Evolutionary conservation across 2,888 invertebrate species (phyloP).

Genomic region (Ophion ventricosus): DNA sequence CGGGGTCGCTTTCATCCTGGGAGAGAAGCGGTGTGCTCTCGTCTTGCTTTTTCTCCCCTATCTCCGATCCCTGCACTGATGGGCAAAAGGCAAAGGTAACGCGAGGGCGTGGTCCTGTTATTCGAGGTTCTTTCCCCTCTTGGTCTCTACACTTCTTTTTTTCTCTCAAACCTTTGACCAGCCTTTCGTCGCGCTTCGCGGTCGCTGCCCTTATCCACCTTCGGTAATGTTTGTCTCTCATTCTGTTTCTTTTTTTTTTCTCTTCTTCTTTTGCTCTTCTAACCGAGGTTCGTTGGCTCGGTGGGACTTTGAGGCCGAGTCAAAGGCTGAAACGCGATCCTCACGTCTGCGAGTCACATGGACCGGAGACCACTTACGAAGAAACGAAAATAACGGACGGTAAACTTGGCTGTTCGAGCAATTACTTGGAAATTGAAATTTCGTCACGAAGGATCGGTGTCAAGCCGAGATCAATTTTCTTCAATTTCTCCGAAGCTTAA

Average conservation of each 20-base stretch:
- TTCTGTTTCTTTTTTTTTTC: constrained; percentile 36
- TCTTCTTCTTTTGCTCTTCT: constrained; percentile 25
- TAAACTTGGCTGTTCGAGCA: background rate
- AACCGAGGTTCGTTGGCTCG: constrained; percentile 7
- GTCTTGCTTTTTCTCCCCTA: background rate
- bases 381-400: background rate
- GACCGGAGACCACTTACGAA: background rate
- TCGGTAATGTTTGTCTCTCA: constrained; percentile 43
- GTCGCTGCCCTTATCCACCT: constrained; percentile 66
- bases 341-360: background rate
- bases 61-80: constrained; percentile 44
- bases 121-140: constrained; percentile 55
- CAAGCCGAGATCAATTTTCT: no score
- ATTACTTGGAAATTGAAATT: no score
- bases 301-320: background rate
- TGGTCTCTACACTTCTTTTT: background rate
- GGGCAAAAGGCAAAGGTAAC: constrained; percentile 66
- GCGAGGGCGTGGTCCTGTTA: constrained; percentile 68
- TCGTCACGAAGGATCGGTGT: no score
- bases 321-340: background rate
- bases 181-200: constrained; percentile 57
- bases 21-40: constrained; percentile 29
- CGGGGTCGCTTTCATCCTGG: constrained; percentile 66
- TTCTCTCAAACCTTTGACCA: constrained; percentile 50
- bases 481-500: no score